These are phyloP conservation scores for Rhipidura dahli DNA, from an alignment of 2,113 vertebrate species.

Conservation along the genomic window DNA sequence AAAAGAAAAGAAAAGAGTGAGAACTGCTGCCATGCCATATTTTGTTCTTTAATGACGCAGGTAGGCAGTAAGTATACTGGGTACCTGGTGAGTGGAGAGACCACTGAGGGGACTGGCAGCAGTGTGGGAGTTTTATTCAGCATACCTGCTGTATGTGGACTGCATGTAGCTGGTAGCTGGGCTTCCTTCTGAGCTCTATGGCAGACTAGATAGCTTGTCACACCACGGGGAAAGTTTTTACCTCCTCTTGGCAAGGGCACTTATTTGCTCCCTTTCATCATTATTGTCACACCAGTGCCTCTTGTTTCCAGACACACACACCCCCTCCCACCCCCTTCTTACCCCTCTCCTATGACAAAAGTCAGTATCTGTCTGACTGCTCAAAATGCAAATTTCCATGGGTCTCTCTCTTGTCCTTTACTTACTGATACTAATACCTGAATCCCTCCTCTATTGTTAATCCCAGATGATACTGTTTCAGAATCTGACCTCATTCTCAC, in stretches of 20 bases:
- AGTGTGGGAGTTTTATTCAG: not conserved
- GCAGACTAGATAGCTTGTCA: not conserved
- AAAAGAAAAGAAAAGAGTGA: too few relatives aligned
- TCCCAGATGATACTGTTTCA: not conserved
- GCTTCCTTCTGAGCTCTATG: not conserved
- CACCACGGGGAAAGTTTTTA: not conserved
- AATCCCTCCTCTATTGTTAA: not conserved
- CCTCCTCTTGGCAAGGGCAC: not conserved
- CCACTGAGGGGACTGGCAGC: not conserved
- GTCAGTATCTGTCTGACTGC: not conserved
- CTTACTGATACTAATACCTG: not conserved
- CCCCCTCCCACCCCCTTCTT: not conserved
- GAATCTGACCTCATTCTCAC: not conserved
- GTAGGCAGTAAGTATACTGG: not conserved
- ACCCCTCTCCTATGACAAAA: not conserved
- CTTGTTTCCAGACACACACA: not conserved
- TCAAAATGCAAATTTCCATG: not conserved
- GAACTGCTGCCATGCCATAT: not conserved
- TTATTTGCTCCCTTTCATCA: not conserved
- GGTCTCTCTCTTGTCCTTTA: not conserved
- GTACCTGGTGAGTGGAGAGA: not conserved
- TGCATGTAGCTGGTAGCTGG: not conserved
- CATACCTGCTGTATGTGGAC: accelerated
- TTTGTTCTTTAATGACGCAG: not conserved
- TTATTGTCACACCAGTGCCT: not conserved